Evolutionary conservation across 2,797 vertebrate species (phyloP), one percentile per base, ranked within the genome.

Genomic region (Sciurus vulgaris): DNA sequence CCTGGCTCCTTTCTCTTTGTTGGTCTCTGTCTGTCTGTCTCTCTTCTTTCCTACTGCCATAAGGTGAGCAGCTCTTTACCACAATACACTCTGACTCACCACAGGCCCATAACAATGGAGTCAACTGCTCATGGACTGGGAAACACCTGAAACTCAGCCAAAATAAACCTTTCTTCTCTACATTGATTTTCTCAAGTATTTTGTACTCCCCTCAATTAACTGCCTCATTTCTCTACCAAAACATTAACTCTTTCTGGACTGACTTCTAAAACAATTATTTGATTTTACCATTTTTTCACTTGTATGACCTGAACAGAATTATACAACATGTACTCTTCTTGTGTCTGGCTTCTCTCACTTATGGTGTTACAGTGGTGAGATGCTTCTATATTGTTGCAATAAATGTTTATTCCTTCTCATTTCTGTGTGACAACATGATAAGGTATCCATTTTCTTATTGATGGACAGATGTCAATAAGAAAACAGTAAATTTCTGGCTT

Each of bases 281-380:
- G 18, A 54, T 77, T 86, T 69, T n/a, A 73, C 7, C 69, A 13
- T 11, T 77, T 84, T 38, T 69, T 17, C 44, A 49, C 24, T 22
- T 2, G 3, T 30, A 10, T 22, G 38, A 61, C 59, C 59, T 26
- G 10, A 56, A 78, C 7, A 33, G 44, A 76, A 24, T 63, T 8
- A 0, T 3, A 78, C 0, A 38, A 8, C 0, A 7, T 5, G 0
- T 6, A 44, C 2, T 14, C 22, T 18, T 86, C 73, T 90, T 47
- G 18, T 24, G 33, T 33, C 14, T 47, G 2, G 13, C 3, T 91
- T 89, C n/a, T 72, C 47, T 49, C 22, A 44, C 28, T 30, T 69
- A 76, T 47, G 44, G 3, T 11, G 5, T 28, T 54, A 49, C 1
- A 2, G 63, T 84, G 63, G 30, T 47, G 76, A 59, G 33, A 81